Base-by-base conservation (phyloP, 1,140 invertebrate genomes). In the Pseudomyrmex concolor region DNA sequence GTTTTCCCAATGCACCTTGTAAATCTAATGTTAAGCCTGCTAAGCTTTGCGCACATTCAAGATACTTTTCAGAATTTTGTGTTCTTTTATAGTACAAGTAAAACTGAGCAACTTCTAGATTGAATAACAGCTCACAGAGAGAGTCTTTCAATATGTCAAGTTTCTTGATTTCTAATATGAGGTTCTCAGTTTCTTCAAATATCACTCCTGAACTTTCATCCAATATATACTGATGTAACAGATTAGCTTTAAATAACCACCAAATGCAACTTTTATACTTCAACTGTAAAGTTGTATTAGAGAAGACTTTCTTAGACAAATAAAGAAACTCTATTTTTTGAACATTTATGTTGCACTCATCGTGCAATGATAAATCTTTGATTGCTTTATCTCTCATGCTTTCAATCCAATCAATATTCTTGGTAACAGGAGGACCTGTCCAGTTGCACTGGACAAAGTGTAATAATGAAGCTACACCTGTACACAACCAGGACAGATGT, bases 361-460 rank as follows among this genome's bases (percentile, higher is more conserved):
- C 92, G 8, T 90, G 82, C 7, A 88, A 83, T 0, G 88, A 86
- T 63, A 94, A 91, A 71, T 87, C 77, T 19, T 74, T 71, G 1
- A 86, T 43, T 71, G 97, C 94, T 85, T 96, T 95, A 86, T 96
- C 95, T 63, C 95, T 95, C 88, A 96, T 95, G 50, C 93, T 89
- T 19, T 94, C 89, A 15, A 96, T 92, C 87, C 94, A 91, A 74
- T 91, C 89, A 55, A 88, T 76, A 22, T 93, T 94, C 85, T 84
- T 94, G 89, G 82, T 54, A 62, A 92, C 88, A 48, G 95, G 92
- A n/a, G 97, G 97, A 10, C 97, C 96, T 77, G 96, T 96, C 95
- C 97, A 98, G 93, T 98, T 98, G 54, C 94, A 95, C 93, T 98
- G 96, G 78, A 97, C 95, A 94, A 98, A 98, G 55, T 95, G 94